phyloP scores from a whole-genome alignment of 30 jellyfish, hydroid and myxozoan genomes.

The Hydractinia symbiolongicarpus region DNA sequence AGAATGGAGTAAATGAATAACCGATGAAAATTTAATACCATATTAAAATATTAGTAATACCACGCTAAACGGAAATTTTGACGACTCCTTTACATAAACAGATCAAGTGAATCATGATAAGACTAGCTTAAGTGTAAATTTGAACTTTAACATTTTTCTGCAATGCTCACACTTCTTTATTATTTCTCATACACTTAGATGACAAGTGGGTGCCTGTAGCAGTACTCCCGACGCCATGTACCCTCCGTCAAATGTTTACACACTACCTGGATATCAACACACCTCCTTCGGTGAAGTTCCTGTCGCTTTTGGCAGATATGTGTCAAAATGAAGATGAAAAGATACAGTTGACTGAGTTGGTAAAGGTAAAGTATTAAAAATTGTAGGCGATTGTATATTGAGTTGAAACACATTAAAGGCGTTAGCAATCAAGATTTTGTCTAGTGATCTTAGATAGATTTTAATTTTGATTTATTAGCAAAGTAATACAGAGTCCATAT shows the following conservation, averaged over 20 bases:
- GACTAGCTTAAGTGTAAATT: background rate
- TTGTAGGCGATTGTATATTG: no score
- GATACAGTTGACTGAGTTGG: constrained; percentile 43
- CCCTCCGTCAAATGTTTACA: constrained; percentile 53
- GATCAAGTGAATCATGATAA: no score
- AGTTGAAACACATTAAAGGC: no score
- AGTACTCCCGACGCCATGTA: constrained; percentile 62
- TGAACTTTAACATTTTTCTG: background rate
- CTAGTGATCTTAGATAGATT: no score
- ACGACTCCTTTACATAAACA: no score
- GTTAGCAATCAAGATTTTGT: no score
- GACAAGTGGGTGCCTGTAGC: constrained; percentile 38
- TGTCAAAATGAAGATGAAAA: constrained; percentile 52
- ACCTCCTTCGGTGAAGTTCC: constrained; percentile 81
- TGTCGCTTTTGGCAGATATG: constrained; percentile 45
- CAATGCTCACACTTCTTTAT: background rate
- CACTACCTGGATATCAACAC: constrained; percentile 60
- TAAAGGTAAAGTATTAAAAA: constrained; percentile 37
- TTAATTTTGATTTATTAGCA: no score
- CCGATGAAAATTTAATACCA: no score
- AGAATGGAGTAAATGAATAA: no score
- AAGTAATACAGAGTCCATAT: no score
- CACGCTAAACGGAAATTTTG: no score
- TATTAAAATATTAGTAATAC: no score
- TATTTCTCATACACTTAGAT: background rate